phyloP scores from a whole-genome alignment of 92 coral and sea anemone species.

The Nematostella vectensis region DNA sequence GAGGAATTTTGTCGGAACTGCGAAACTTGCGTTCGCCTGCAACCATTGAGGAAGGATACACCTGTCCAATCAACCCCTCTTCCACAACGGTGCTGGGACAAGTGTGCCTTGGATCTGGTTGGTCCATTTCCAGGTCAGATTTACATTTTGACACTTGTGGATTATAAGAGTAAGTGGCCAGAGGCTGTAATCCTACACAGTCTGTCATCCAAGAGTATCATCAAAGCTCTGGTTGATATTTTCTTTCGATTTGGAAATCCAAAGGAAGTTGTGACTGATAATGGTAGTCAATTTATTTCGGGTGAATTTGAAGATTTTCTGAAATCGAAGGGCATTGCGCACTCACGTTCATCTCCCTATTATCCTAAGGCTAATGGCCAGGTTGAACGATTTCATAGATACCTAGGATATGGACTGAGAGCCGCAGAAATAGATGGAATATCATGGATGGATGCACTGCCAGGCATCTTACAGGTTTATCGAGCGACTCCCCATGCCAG shows the following conservation, averaged over 20 bases:
- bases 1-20: slow-evolving; percentile 33
- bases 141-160: too few relatives aligned
- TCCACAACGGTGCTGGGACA: slow-evolving; percentile 42
- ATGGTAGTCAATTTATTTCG: slow-evolving; percentile 47
- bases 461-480: too few relatives aligned
- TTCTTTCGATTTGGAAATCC: slow-evolving; percentile 49
- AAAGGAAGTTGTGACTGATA: slow-evolving; percentile 42
- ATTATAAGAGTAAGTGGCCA: too few relatives aligned
- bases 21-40: too few relatives aligned
- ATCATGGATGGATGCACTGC: too few relatives aligned
- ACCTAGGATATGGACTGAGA: slow-evolving; percentile 30
- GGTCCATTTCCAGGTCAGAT: too few relatives aligned
- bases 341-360: slow-evolving; percentile 37
- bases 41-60: slow-evolving; percentile 30
- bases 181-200: slow-evolving; percentile 16
- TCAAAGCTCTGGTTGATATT: slow-evolving; percentile 21
- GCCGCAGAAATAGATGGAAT: too few relatives aligned
- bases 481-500: slow-evolving; percentile 32
- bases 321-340: slow-evolving; percentile 38
- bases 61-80: slow-evolving; percentile 29
- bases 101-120: slow-evolving; percentile 42
- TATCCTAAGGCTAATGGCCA: slow-evolving; percentile 41
- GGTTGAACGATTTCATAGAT: slow-evolving; percentile 27
- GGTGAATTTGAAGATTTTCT: slow-evolving; percentile 36
- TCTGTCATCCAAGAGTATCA: slow-evolving; percentile 27